phyloP scores from a whole-genome alignment of 1,140 invertebrate species.

The Drosophila hydei region DNA sequence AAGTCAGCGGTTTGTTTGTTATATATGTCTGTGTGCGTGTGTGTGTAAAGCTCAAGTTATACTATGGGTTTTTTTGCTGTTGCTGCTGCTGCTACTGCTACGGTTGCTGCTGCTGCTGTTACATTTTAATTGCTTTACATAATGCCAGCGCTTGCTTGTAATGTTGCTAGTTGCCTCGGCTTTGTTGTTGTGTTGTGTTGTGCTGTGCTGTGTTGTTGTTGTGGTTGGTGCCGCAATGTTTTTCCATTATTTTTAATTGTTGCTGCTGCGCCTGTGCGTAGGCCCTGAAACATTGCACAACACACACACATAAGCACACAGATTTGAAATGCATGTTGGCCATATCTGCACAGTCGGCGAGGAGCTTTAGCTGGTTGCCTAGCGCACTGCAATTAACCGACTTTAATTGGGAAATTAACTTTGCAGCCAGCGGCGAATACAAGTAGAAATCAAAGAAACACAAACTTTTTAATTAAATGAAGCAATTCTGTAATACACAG shows the following conservation, averaged over 20 bases:
- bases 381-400: conserved; percentile 49
- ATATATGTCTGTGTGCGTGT: conserved; percentile 28
- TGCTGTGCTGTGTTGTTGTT: conserved; percentile 14
- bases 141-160: conserved; percentile 56
- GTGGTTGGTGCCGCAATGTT: conserved; percentile 43
- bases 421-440: conserved; percentile 28
- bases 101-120: conserved; percentile 41
- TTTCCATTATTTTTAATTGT: conserved; percentile 78
- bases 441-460: conserved; percentile 43
- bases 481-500: conserved; percentile 23
- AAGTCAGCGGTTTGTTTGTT: conserved; percentile 66
- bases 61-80: conserved; percentile 40
- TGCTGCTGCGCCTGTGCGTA: conserved; percentile 45
- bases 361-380: conserved; percentile 25
- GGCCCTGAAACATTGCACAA: conserved; percentile 28
- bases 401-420: conserved; percentile 58
- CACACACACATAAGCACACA: conserved; percentile 21
- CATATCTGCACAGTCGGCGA: conserved; percentile 3
- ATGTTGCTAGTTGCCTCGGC: conserved; percentile 26
- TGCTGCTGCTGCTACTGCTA: conserved; percentile 26
- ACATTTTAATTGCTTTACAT: conserved; percentile 81
- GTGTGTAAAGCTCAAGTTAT: conserved; percentile 58
- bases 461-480: conserved; percentile 57
- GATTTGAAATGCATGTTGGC: not conserved
- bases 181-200: conserved; percentile 15